Base-by-base conservation (phyloP, 2,113 vertebrate species). In the Paratilapia polleni region DNA sequence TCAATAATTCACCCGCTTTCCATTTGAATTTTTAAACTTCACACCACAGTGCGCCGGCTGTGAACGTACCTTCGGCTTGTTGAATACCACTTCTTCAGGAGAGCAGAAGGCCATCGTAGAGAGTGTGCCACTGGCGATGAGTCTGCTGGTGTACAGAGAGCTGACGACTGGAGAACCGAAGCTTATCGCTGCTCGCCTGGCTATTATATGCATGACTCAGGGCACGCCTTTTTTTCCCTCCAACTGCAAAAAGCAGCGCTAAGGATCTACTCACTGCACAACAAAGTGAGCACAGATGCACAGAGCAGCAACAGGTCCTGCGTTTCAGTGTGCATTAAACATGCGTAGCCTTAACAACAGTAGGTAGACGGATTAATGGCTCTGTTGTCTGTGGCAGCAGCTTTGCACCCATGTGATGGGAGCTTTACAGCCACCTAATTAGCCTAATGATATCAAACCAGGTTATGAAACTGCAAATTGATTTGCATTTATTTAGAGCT, bases 391-490 rank as follows among this genome's bases (percentile, higher is more conserved):
- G 68, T 61, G 83, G 79, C 78, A 80, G 78, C 89, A 61, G 93
- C 87, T 94, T 94, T 89, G 85, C 60, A 4, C 61, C 89, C 93
- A 93, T 92, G 92, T 94, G 91, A 92, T 84, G 56, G 52, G 80
- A 90, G 93, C 86, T 92, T 92, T 88, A 63, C 68, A 9, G 28
- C 38, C 3, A 26, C 79, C 74, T 89, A 91, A 93, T 94, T 87
- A 12, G 26, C 47, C 26, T 52, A 63, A 79, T 80, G 14, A 13
- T 58, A 77, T 76, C 1, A 81, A 80, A 81, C 59, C n/a, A 38
- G 15, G 19, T 83, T 70, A 64, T 15, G 22, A 70, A 60, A 73
- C 19, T 9, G 41, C n/a, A n/a, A 66, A 0, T 28, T 59, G 36
- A 17, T 73, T 61, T 78, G 0, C 19, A 11, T 77, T 49, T 60